Conservation (phyloP, 2,888 invertebrate species). For the Amblyjoppa proteus region DNA sequence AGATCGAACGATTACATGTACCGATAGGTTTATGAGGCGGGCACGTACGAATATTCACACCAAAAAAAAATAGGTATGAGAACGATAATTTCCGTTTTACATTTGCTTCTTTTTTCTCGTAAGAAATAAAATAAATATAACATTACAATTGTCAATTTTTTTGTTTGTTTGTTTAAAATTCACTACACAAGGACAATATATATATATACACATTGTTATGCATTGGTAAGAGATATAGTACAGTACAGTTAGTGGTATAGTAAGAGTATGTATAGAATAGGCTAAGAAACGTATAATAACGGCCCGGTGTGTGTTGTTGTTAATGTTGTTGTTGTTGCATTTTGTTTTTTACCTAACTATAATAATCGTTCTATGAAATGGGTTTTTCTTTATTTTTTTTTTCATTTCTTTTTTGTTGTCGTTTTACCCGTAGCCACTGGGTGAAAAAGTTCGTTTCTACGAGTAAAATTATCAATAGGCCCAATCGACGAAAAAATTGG, state of each 20-base stretch:
- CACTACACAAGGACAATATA: constrained; percentile 78
- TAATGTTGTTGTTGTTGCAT: constrained; percentile 29
- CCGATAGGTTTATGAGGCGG: constrained; percentile 73
- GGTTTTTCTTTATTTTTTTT: constrained; percentile 51
- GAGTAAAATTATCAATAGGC: constrained; percentile 73
- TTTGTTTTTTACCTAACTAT: constrained; percentile 74
- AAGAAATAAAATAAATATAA: constrained; percentile 78
- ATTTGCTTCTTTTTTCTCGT: constrained; percentile 40
- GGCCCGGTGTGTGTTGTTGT: constrained; percentile 72
- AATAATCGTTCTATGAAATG: constrained; percentile 74
- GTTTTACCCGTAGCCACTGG: constrained; percentile 70
- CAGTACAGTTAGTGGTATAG: constrained; percentile 80
- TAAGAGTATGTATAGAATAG: constrained; percentile 80
- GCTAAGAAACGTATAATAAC: constrained; percentile 80
- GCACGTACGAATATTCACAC: constrained; percentile 70
- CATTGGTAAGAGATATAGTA: constrained; percentile 82
- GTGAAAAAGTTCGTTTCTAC: constrained; percentile 68
- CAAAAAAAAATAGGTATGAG: constrained; percentile 37
- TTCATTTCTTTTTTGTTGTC: constrained; percentile 11
- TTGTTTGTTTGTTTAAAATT: constrained; percentile 72
- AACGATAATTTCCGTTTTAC: constrained; percentile 37
- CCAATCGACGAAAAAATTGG: constrained; percentile 76
- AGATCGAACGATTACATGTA: constrained; percentile 16
- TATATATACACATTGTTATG: constrained; percentile 79
- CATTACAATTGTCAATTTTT: constrained; percentile 72